Conservation (phyloP, 2,888 invertebrate species). For the Aphrophora alni region DNA sequence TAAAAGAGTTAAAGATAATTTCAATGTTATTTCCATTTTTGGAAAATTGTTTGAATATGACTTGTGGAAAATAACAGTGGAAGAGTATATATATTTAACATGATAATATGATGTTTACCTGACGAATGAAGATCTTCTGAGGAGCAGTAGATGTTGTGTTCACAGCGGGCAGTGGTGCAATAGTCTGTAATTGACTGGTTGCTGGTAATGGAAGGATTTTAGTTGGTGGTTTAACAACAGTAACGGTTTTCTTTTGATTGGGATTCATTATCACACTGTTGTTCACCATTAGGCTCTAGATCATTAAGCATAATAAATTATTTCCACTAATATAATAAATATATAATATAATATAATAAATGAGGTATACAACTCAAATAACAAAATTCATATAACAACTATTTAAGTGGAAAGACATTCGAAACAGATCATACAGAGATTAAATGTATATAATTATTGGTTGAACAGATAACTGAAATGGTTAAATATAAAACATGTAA, state of each 20-base stretch:
- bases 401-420: too few species aligned
- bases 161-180: slow-evolving; percentile 55
- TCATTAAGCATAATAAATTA: not conserved
- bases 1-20: too few species aligned
- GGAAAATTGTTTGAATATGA: too few species aligned
- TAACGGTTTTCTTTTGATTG: slow-evolving; percentile 57
- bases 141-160: slow-evolving; percentile 52
- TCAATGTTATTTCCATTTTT: too few species aligned
- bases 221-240: slow-evolving; percentile 70
- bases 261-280: not conserved
- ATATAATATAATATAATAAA: not conserved
- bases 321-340: not conserved
- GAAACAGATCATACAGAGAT: too few species aligned
- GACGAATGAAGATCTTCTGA: slow-evolving; percentile 64
- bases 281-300: slow-evolving; percentile 51
- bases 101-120: slow-evolving; percentile 51
- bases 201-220: slow-evolving; percentile 71
- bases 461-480: too few species aligned
- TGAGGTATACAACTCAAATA: too few species aligned
- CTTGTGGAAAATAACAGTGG: too few species aligned
- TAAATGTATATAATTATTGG: too few species aligned
- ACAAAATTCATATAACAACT: too few species aligned
- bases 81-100: too few species aligned
- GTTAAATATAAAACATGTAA: too few species aligned
- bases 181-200: slow-evolving; percentile 51